phyloP scores from a whole-genome alignment of 2,797 vertebrate genomes.

The Martes flavigula region DNA sequence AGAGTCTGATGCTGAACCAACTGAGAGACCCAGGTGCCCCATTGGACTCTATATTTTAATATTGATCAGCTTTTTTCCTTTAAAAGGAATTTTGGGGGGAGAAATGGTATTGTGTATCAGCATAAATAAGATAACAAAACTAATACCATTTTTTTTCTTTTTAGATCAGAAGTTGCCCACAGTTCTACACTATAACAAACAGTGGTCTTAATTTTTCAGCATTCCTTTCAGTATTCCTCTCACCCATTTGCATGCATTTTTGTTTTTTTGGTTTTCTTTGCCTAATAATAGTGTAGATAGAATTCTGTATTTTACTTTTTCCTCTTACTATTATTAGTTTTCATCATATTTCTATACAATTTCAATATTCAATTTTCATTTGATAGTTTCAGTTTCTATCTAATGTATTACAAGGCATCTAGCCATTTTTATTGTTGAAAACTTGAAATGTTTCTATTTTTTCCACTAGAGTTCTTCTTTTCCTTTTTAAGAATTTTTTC shows the following conservation, averaged over 20 bases:
- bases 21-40: neutral
- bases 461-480: neutral
- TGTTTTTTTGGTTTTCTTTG: neutral
- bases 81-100: neutral
- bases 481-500: conserved; percentile 5
- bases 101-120: neutral
- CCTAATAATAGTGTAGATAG: neutral
- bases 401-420: neutral
- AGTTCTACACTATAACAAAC: neutral
- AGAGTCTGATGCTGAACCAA: neutral
- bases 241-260: neutral
- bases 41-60: conserved; percentile 29
- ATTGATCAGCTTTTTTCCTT: conserved; percentile 6
- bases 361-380: conserved; percentile 31
- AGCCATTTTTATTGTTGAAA: conserved; percentile 35
- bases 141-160: neutral
- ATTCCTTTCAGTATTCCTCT: neutral
- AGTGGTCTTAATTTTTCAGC: conserved; percentile 17
- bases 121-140: neutral
- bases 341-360: neutral
- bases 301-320: conserved; percentile 40
- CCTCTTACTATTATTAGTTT: neutral
- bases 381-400: neutral
- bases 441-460: neutral
- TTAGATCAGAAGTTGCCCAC: neutral